phyloP scores from a whole-genome alignment of 2,888 invertebrate species.

The Apomyelois bistriatella region DNA sequence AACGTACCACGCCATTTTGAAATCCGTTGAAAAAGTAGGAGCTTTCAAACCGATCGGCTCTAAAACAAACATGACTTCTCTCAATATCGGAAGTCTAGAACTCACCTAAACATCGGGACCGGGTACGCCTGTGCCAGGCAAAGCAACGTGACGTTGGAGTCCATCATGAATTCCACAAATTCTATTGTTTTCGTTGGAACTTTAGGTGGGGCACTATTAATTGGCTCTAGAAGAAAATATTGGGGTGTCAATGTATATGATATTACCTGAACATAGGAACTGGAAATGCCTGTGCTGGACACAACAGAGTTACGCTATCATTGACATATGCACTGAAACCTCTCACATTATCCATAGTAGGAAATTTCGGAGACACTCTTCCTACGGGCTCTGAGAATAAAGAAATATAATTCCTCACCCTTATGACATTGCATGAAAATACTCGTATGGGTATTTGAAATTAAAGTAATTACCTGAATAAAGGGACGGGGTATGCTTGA shows the following conservation, averaged over 20 bases:
- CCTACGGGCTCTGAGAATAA: constrained; percentile 79
- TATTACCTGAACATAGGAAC: constrained; percentile 82
- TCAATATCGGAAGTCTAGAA: constrained; percentile 30
- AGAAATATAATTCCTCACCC: constrained; percentile 23
- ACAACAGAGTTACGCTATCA: constrained; percentile 82
- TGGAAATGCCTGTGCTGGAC: constrained; percentile 86
- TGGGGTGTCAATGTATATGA: constrained; percentile 27
- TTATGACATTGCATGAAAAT: background rate
- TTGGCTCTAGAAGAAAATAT: constrained; percentile 81
- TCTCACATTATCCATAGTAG: constrained; percentile 83
- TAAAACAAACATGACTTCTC: constrained; percentile 45
- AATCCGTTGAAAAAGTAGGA: constrained; percentile 82
- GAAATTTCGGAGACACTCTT: constrained; percentile 85
- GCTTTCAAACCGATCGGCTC: constrained; percentile 83
- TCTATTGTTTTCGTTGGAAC: constrained; percentile 78
- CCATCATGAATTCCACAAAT: constrained; percentile 62
- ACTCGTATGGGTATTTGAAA: background rate
- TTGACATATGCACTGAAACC: constrained; percentile 71
- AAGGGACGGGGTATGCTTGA: constrained; percentile 83
- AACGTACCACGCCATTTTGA: constrained; percentile 79
- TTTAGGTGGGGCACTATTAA: constrained; percentile 85
- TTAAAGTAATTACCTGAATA: constrained; percentile 80
- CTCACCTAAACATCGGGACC: constrained; percentile 85
- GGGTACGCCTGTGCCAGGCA: constrained; percentile 86
- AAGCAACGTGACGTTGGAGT: constrained; percentile 81